phyloP scores from a whole-genome alignment of 2,797 vertebrate genomes.

The Siniperca obscura region DNA sequence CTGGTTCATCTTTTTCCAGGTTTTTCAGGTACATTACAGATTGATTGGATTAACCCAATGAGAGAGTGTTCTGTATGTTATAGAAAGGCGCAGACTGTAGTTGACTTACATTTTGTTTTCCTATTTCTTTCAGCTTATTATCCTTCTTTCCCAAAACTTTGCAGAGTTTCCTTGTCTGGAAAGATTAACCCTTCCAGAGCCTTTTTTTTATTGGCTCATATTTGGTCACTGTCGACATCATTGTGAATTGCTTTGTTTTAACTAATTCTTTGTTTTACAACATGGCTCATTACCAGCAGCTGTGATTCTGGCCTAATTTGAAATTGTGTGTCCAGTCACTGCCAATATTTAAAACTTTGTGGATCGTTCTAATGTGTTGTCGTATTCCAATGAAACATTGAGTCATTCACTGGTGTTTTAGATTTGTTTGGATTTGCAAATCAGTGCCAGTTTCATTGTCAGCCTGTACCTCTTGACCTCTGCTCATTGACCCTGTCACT shows the following conservation, averaged over 20 bases:
- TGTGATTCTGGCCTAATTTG: constrained; percentile 42
- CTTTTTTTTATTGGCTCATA: constrained; percentile 27
- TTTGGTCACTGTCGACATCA: constrained; percentile 27
- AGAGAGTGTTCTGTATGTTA: constrained; percentile 51
- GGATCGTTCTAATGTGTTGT: constrained; percentile 20
- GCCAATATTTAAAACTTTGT: constrained; percentile 35
- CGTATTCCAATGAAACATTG: constrained; percentile 5
- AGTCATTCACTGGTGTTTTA: constrained; percentile 27
- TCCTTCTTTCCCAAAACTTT: constrained; percentile 24
- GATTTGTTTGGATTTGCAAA: constrained; percentile 37
- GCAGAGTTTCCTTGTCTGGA: constrained; percentile 32
- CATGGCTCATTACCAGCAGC: constrained; percentile 5
- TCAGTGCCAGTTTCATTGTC: constrained; percentile 28
- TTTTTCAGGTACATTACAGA: constrained; percentile 49
- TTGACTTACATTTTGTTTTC: constrained; percentile 28
- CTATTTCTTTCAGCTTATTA: constrained; percentile 24
- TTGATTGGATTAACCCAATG: constrained; percentile 45
- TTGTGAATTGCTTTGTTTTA: constrained; percentile 37
- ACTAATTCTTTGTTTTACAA: constrained; percentile 25
- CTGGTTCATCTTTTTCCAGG: constrained; percentile 28
- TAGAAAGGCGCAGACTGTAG: constrained; percentile 37
- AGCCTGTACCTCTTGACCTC: constrained; percentile 9
- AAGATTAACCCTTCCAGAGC: constrained; percentile 30
- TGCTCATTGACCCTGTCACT: constrained; percentile 6
- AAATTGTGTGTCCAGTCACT: constrained; percentile 36